Evolutionary conservation across 1,140 invertebrate species (phyloP).

Genomic region (Drosophila obscura): DNA sequence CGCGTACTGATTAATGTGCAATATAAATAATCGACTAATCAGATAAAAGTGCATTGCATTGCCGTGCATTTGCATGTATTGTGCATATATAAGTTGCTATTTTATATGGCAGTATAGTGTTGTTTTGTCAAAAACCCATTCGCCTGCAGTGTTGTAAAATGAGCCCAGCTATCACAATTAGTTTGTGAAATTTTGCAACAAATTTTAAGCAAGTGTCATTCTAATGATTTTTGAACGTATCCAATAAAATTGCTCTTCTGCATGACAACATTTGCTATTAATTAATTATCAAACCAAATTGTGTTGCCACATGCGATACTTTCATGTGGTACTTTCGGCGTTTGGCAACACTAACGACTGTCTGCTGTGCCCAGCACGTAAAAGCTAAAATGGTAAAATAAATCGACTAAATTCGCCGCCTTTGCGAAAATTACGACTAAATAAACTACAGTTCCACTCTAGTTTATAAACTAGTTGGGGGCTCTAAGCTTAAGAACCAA

Average conservation of each 20-base stretch:
- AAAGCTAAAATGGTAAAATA: conserved; percentile 54
- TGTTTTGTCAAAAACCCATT: conserved; percentile 29
- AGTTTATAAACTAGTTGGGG: conserved; percentile 8
- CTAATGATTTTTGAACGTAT: neutral
- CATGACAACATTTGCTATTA: too few relatives aligned
- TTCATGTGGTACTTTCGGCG: conserved; percentile 5
- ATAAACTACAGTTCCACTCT: neutral
- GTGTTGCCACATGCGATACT: conserved; percentile 39
- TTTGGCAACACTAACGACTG: conserved; percentile 42
- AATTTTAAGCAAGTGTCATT: neutral
- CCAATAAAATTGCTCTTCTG: too few relatives aligned
- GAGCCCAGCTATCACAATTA: conserved; percentile 52
- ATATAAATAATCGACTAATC: conserved; percentile 43
- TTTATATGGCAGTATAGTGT: conserved; percentile 69
- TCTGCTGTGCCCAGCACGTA: conserved; percentile 53
- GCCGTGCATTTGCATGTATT: conserved; percentile 37
- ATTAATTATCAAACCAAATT: neutral
- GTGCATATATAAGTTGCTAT: conserved; percentile 35
- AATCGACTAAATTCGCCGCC: conserved; percentile 15
- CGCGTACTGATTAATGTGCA: conserved; percentile 18
- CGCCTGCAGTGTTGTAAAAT: conserved; percentile 48
- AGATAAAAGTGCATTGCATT: conserved; percentile 44
- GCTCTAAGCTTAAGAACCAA: neutral
- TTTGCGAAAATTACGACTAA: conserved; percentile 14
- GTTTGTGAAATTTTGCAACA: conserved; percentile 42